A percentile compares a stretch with the other conserved stretches of the same genome.
Conservation (phyloP, 2,113 vertebrate species). For the Anoura caudifer region DNA sequence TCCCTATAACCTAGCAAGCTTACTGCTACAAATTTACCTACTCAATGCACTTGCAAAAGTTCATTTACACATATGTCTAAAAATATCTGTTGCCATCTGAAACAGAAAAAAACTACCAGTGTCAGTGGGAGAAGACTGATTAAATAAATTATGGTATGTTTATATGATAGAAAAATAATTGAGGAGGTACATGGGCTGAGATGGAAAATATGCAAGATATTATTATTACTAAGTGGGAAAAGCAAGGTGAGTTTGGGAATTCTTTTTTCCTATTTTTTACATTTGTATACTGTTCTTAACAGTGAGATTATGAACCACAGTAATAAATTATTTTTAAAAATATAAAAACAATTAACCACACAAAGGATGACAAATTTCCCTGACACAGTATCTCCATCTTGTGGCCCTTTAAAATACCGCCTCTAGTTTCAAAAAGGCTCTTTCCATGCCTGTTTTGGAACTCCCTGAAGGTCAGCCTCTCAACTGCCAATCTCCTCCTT, state of each 20-base stretch:
- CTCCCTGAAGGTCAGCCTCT: not conserved
- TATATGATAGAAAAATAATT: not conserved
- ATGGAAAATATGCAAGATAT: not conserved
- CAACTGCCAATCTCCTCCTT: not conserved
- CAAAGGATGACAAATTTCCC: not conserved
- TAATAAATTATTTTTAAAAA: conserved; percentile 10
- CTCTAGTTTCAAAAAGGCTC: conserved; percentile 15
- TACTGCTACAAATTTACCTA: not conserved
- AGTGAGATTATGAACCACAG: conserved; percentile 7
- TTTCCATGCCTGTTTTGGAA: not conserved
- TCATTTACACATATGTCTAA: not conserved
- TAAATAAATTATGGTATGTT: not conserved
- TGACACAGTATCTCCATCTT: conserved; percentile 33
- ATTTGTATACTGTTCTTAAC: not conserved
- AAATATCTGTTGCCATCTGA: not conserved
- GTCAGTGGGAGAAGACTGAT: not conserved
- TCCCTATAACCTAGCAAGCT: not conserved
- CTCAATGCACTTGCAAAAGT: not conserved
- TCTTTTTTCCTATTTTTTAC: not conserved
- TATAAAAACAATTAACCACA: not conserved
- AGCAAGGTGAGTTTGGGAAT: not conserved
- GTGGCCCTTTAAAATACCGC: conserved; percentile 23
- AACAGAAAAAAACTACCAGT: not conserved
- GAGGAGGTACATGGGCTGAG: not conserved
- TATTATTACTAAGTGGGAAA: not conserved